phyloP scores from a whole-genome alignment of 2,888 invertebrate species.

The Agrochola circellaris region DNA sequence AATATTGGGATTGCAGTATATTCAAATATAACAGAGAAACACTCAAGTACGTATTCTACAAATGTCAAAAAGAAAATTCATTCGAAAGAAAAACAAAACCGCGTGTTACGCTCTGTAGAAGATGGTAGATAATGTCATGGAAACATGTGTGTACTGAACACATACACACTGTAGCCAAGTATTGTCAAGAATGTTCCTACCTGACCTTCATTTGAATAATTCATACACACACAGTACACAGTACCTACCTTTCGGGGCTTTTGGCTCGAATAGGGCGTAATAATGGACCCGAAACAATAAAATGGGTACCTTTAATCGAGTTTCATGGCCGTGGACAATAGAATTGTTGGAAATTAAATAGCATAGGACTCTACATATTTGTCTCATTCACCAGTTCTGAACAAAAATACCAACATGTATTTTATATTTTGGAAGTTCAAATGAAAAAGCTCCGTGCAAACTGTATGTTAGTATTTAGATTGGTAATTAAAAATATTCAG shows the following conservation, averaged over 20 bases:
- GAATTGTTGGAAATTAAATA: not conserved
- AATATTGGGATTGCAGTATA: not conserved
- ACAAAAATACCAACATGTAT: not conserved
- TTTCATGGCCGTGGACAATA: conserved; percentile 6
- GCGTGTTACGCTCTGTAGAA: no score
- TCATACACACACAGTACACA: conserved; percentile 15
- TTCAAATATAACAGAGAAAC: not conserved
- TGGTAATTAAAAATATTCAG: not conserved
- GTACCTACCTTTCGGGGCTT: conserved; percentile 2
- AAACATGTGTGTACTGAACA: not conserved
- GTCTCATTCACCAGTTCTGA: not conserved
- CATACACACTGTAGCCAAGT: not conserved
- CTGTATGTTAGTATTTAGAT: not conserved
- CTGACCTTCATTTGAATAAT: conserved; percentile 44
- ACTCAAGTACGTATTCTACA: not conserved
- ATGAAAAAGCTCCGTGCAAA: no score
- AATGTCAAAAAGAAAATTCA: not conserved
- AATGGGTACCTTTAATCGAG: conserved; percentile 33
- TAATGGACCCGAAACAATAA: conserved; percentile 36
- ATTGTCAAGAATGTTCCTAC: conserved; percentile 2
- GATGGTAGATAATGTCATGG: conserved; percentile 9
- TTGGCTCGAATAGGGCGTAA: not conserved
- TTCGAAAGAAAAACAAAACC: not conserved
- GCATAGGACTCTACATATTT: not conserved
- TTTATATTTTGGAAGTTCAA: not conserved